Evolutionary conservation across 1,140 invertebrate genomes (phyloP).

Genomic region (Bombyx mandarina): DNA sequence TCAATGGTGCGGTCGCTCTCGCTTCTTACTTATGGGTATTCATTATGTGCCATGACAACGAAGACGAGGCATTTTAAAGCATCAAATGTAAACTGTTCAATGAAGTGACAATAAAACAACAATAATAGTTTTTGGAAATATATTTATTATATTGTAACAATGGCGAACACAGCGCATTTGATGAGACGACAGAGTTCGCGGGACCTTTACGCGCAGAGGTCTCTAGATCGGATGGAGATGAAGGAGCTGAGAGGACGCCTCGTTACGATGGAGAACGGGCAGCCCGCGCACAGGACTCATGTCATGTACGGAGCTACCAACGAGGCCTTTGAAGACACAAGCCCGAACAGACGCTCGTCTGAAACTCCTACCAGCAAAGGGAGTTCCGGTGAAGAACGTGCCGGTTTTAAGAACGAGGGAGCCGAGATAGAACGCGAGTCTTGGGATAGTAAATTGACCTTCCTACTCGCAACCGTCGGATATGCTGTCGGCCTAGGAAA

Average conservation of each 20-base stretch:
- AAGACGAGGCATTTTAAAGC: slow-evolving; percentile 37
- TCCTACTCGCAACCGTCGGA: slow-evolving; percentile 90
- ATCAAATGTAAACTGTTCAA: slow-evolving; percentile 18
- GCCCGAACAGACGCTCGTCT: slow-evolving; percentile 73
- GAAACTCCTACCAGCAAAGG: slow-evolving; percentile 70
- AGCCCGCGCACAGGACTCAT: slow-evolving; percentile 65
- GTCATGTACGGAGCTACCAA: slow-evolving; percentile 88
- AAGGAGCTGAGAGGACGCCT: slow-evolving; percentile 86
- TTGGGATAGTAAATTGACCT: slow-evolving; percentile 95
- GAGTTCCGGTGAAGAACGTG: slow-evolving; percentile 73
- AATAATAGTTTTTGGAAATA: slow-evolving; percentile 7
- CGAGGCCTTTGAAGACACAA: slow-evolving; percentile 86
- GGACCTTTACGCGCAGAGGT: slow-evolving; percentile 85
- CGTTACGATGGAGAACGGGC: slow-evolving; percentile 81
- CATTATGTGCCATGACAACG: slow-evolving; percentile 51
- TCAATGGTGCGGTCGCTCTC: slow-evolving; percentile 10
- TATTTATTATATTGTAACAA: slow-evolving; percentile 32
- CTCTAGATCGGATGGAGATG: slow-evolving; percentile 87
- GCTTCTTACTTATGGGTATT: slow-evolving; percentile 27
- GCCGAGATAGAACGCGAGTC: slow-evolving; percentile 88
- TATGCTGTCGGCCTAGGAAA: slow-evolving; percentile 96
- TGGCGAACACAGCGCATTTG: slow-evolving; percentile 92
- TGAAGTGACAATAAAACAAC: slow-evolving; percentile 17
- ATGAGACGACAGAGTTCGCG: slow-evolving; percentile 88
- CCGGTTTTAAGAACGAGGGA: slow-evolving; percentile 79